Base-by-base conservation (phyloP, 2,797 vertebrate species). In the Enteromius unitaeniatus region DNA sequence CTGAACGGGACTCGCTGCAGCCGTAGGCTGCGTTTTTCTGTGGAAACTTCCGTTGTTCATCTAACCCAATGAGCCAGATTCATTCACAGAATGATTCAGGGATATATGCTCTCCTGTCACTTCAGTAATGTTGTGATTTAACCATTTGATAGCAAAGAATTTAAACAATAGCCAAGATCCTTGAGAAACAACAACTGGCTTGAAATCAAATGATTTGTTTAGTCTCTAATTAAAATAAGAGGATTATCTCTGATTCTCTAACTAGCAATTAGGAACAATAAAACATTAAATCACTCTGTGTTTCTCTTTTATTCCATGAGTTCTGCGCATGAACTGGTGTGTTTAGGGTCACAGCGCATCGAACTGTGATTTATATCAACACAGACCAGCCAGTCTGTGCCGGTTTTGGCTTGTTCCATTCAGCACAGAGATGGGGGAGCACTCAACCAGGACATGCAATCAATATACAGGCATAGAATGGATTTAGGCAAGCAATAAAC, bases 1-100 rank as follows among this genome's bases (percentile, higher is more conserved):
- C 69, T 40, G 5, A 40, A 82, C 28, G 42, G 58, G 28, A 9
- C 34, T 2, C 55, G 55, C 87, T 80, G 34, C 37, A 37, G 23
- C 47, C 73, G 15, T n/a, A 6, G 19, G 68, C 31, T 42, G 73
- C 82, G 81, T 85, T 78, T 67, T 68, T 58, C 70, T 65, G 19
- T 83, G 84, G 82, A 87, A 88, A 67, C 75, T 70, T 88, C 58
- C 53, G 53, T 65, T 31, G 9, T 23, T n/a, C n/a, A 55, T 31
- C 80, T 55, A 65, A 68, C 26, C 49, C n/a, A 14, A 9, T 73
- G 55, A 79, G 55, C 6, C 23, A 0, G 26, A 78, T 34, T 70
- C 19, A 53, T 81, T 45, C 15, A 58, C 55, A 74, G 26, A 60
- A 47, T 34, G 42, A 8, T 19, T 26, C 53, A 34, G n/a, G 45